Conservation (phyloP, 2,888 invertebrate species). For the Idaea biselata region DNA sequence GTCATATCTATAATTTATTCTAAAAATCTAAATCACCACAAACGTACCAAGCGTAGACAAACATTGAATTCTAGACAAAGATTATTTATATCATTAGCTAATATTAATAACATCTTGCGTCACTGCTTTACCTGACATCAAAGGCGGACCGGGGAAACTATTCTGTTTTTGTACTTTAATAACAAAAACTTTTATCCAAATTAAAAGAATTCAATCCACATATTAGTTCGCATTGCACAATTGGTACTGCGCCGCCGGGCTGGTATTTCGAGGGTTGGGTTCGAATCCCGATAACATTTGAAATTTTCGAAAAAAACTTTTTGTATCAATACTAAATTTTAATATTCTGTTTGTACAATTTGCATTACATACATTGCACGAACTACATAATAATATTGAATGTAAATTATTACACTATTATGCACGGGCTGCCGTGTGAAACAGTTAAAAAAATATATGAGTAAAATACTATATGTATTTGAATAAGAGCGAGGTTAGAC, state of each 20-base stretch:
- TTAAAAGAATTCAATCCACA: too few relatives aligned
- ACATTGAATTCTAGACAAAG: background rate
- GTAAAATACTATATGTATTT: background rate
- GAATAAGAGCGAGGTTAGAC: background rate
- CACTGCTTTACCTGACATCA: background rate
- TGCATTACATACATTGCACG: background rate
- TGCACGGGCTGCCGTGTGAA: background rate
- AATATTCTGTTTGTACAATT: too few relatives aligned
- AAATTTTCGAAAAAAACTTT: too few relatives aligned
- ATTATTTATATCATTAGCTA: conserved; percentile 2
- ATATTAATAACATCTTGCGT: background rate
- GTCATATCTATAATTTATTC: background rate
- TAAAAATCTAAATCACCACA: background rate
- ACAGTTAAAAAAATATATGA: background rate
- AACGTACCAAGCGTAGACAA: background rate
- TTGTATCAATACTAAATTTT: too few relatives aligned
- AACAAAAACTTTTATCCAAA: too few relatives aligned
- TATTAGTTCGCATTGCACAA: too few relatives aligned
- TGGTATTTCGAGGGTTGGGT: too few relatives aligned
- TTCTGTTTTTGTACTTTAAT: background rate
- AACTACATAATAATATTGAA: background rate
- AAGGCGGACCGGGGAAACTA: background rate
- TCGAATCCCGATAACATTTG: too few relatives aligned
- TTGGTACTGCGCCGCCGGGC: too few relatives aligned
- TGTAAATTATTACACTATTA: background rate